Conservation (phyloP, 1,140 invertebrate species). For the Palaemon carinicauda region DNA sequence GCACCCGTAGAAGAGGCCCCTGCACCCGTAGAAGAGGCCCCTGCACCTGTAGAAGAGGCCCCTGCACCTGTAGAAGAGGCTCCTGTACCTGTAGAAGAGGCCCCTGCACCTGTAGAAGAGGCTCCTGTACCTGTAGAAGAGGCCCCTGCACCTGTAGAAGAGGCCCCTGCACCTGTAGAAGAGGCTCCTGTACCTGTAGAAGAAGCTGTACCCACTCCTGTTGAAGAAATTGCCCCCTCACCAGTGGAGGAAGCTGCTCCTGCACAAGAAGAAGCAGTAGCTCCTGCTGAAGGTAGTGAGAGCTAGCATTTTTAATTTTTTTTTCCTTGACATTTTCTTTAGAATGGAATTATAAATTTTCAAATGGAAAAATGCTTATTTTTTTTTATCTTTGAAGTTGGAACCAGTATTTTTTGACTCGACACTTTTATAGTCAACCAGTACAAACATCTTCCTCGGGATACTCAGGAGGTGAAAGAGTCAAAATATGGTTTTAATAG, state of each 20-base stretch:
- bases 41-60: too few relatives aligned
- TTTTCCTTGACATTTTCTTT: not conserved
- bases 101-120: not conserved
- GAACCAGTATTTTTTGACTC: too few relatives aligned
- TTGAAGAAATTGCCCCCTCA: too few relatives aligned
- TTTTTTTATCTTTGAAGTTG: too few relatives aligned
- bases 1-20: not conserved
- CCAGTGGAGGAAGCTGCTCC: not conserved
- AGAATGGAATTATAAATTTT: too few relatives aligned
- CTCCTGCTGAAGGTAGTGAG: conserved; percentile 27
- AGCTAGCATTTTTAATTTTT: not conserved
- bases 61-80: not conserved
- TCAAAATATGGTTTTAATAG: too few relatives aligned
- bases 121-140: not conserved
- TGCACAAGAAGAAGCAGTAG: not conserved
- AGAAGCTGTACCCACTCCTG: too few relatives aligned
- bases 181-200: conserved; percentile 9
- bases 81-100: not conserved
- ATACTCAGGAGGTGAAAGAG: too few relatives aligned
- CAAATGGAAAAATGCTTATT: too few relatives aligned
- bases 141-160: not conserved
- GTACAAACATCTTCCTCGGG: too few relatives aligned
- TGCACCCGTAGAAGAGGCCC: not conserved
- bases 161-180: conserved; percentile 5
- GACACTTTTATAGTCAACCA: too few relatives aligned